Evolutionary conservation across 1,140 invertebrate species (phyloP), one percentile per base, ranked within the genome.

Genomic region (Drosophila tropicalis): DNA sequence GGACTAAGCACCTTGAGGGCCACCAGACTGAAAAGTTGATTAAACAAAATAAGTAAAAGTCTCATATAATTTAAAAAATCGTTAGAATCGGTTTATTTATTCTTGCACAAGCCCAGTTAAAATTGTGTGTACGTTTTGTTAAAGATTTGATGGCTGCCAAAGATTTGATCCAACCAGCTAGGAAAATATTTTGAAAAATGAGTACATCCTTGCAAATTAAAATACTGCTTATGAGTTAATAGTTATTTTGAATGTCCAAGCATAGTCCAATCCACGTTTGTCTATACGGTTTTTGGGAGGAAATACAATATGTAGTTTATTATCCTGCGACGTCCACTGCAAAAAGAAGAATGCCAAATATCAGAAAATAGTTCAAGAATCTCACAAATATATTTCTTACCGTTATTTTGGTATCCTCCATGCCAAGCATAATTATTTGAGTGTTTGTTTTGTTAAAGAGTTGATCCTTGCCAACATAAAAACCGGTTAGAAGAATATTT

Each of bases 211-310:
- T 22, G 22, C 22, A 22, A 22, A 22, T 22, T 1, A 25, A 29
- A 29, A 29, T 6, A 29, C 17, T 7, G 1, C 6, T 44, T 44
- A 51, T 51, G 17, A 19, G 7, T 2, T 47, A 47, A 47, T 83
- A 4, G 72, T 80, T 29, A 92, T 90, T 69, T 91, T 92, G 54
- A 92, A 91, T 4, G 90, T 85, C 90, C 90, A 92, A 25, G 87
- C 91, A 13, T 60, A 90, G 15, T 89, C 77, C 7, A 92, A 44
- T 0, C 85, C 71, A 7, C 70, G 66, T 51, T 91, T 91, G 58
- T 92, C 91, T 9, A 92, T 87, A 12, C 77, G 85, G 57, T 91
- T 41, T 39, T 92, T 92, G 0, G 87, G 84, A 0, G 91, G 91
- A 17, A 92, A 91, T 19, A 62, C 62, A 13, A 92, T 81, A 15